Base-by-base conservation (phyloP, 1,140 invertebrate species). In the Schlechtendalia chinensis region DNA sequence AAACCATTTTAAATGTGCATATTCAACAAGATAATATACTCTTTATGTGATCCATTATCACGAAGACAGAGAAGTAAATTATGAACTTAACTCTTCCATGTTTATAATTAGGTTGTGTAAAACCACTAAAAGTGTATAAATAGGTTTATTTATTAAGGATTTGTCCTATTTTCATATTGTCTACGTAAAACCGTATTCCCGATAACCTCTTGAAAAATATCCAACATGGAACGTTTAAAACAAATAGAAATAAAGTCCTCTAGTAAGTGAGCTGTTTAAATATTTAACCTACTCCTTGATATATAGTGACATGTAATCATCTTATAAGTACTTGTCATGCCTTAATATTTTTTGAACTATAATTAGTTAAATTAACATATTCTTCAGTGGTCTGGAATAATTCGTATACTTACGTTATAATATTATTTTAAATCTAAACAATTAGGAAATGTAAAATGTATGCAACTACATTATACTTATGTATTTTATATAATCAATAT, bases 1-100 rank as follows among this genome's bases (percentile, higher is more conserved):
- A 77, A 79, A 58, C 14, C 56, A 39, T 61, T 22, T 22, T 79
- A 79, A 79, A 63, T 79, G 75, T 79, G 75, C 75, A 79, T 79
- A 63, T 58, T 79, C 58, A 29, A 61, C 54, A 79, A 79, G 75
- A 79, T 79, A 79, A 79, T 58, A 79, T 63, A 22, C 75, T 47
- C 54, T 79, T 61, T 63, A 29, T 50, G 39, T 58, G 24, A 79
- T 79, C 75, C 75, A 79, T 79, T 79, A 79, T 17, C 39, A 19
- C 29, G 10, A 12, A 19, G 74, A 27, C 12, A 39, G 29, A 69
- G n/a, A 59, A 17, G 50, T 29, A 58, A 27, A 63, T 58, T 50
- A 17, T 27, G n/a, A 79, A 50, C 56, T 56, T 74, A 61, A 61
- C 63, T 56, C 56, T 45, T 29, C 22, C 39, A 14, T 19, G 8